Evolutionary conservation across 2,113 vertebrate genomes (phyloP), one percentile per base, ranked within the genome.

Genomic region (Coturnix japonica): DNA sequence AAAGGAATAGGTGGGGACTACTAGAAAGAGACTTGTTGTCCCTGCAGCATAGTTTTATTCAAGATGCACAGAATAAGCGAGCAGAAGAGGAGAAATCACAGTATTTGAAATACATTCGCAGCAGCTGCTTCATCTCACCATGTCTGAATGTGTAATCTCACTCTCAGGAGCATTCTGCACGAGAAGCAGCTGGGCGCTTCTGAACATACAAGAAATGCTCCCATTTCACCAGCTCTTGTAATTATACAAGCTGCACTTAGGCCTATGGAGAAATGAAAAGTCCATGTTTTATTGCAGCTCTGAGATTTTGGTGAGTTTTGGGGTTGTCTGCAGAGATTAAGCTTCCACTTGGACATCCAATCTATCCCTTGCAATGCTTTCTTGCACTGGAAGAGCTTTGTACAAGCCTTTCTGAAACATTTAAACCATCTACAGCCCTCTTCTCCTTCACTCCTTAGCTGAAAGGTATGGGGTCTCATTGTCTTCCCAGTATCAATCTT

Each of bases 21-120:
- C 59, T 81, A 44, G 57, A 57, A 70, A 51, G 66, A 90, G 39
- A 75, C 49, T 49, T 92, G 91, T 79, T 94, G 73, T 93, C 79
- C 72, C 85, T 74, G 61, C 75, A 71, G 57, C 49, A 44, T 39
- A 71, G 63, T 81, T 93, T 94, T 87, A 49, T 84, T 78, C 5
- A 1, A 73, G 81, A 51, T 93, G 44, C 46, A 63, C 7, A 7
- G 79, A 91, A 54, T 73, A 66, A 81, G 66, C 64, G 69, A 78
- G 71, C 13, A 23, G 44, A 70, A 54, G 63, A 54, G 46, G 41
- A 72, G 65, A 73, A 85, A 84, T 89, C 75, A 13, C 22, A 31
- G 44, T 31, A 67, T 91, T 85, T 71, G 43, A 74, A 60, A 31
- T 1, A 74, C 46, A 13, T 89, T 89, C 54, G 73, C 87, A 73